phyloP scores from a whole-genome alignment of 2,888 invertebrate genomes.

The Hydriomena furcata region DNA sequence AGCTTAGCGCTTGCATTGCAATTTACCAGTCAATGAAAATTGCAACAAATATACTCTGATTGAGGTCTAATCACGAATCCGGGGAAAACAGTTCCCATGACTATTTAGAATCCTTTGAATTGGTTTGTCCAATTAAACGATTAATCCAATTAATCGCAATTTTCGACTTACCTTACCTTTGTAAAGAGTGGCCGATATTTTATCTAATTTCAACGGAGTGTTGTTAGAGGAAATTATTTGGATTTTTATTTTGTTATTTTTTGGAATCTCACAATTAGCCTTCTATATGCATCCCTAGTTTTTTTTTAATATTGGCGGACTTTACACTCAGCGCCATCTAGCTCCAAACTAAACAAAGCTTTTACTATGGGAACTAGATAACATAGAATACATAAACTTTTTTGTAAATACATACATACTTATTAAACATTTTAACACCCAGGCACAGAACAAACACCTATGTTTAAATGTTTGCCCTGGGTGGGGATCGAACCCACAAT shows the following conservation, averaged over 20 bases:
- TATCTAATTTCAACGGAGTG: slow-evolving; percentile 67
- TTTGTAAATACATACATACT: too few species aligned
- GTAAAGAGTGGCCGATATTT: slow-evolving; percentile 57
- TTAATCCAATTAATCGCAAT: slow-evolving; percentile 36
- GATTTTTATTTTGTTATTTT: not conserved
- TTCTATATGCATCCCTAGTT: too few species aligned
- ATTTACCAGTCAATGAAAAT: slow-evolving; percentile 82
- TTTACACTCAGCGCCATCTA: too few species aligned
- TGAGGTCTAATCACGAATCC: slow-evolving; percentile 71
- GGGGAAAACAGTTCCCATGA: slow-evolving; percentile 71
- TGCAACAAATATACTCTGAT: slow-evolving; percentile 73
- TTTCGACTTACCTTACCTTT: slow-evolving; percentile 26
- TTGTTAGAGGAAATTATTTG: slow-evolving; percentile 5
- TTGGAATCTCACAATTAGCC: not conserved
- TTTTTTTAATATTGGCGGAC: too few species aligned
- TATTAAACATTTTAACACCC: too few species aligned
- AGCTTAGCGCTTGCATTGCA: slow-evolving; percentile 55
- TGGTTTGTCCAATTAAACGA: slow-evolving; percentile 72
- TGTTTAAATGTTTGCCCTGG: too few species aligned
- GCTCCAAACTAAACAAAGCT: too few species aligned
- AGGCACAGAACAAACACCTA: too few species aligned
- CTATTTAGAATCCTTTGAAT: slow-evolving; percentile 72
- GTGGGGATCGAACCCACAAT: too few species aligned
- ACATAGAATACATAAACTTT: too few species aligned
- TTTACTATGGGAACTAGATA: too few species aligned